These are phyloP conservation scores for Columba livia DNA, from an alignment of 2,113 vertebrate species.

Conservation along the genomic window DNA sequence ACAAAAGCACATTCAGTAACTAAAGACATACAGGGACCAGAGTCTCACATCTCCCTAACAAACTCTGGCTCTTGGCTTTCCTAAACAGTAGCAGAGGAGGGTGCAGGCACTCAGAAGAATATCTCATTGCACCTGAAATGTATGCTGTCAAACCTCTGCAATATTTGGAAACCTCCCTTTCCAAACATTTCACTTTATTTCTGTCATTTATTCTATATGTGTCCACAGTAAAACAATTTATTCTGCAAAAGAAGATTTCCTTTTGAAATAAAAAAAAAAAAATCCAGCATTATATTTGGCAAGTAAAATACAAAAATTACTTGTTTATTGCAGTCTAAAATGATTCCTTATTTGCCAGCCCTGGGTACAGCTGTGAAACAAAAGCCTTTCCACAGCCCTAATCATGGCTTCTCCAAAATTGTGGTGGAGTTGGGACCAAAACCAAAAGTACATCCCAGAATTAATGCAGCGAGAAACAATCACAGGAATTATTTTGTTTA, in stretches of 20 bases:
- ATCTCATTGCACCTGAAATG: neutral
- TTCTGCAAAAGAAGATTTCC: neutral
- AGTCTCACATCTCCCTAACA: neutral
- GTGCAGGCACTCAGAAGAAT: neutral
- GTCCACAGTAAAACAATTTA: neutral
- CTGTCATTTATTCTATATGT: neutral
- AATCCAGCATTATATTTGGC: neutral
- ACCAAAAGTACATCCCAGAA: neutral
- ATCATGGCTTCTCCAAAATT: neutral
- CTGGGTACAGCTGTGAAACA: slow-evolving; percentile 6
- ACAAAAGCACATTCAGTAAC: neutral
- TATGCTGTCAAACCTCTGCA: neutral
- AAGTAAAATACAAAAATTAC: neutral
- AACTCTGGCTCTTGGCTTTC: neutral
- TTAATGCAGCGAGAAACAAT: neutral
- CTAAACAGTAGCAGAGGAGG: neutral
- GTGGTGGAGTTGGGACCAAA: neutral
- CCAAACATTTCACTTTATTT: neutral
- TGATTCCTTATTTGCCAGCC: neutral
- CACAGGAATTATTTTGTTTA: neutral
- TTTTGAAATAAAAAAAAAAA: neutral
- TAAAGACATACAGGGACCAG: neutral
- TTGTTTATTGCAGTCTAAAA: neutral
- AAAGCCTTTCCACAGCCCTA: neutral
- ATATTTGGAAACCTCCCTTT: neutral